Evolutionary conservation across 2,113 vertebrate genomes (phyloP).

Genomic region (Anhinga anhinga): DNA sequence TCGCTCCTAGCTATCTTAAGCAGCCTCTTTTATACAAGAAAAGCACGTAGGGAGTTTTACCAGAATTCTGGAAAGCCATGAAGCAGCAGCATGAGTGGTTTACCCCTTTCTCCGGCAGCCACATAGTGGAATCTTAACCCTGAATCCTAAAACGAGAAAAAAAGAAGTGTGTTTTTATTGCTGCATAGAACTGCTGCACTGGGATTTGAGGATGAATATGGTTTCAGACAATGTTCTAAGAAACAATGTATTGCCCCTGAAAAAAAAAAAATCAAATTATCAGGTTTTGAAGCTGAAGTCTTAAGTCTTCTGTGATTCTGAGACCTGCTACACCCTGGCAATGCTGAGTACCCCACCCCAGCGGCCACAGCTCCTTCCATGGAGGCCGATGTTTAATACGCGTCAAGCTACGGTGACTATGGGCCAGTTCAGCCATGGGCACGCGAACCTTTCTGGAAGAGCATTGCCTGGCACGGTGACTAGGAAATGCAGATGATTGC

Average conservation of each 20-base stretch:
- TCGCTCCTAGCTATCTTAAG: neutral
- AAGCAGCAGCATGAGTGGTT: conserved; percentile 94
- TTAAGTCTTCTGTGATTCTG: neutral
- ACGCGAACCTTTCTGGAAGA: neutral
- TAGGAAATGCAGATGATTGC: neutral
- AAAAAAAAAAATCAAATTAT: neutral
- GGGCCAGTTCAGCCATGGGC: neutral
- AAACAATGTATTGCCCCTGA: neutral
- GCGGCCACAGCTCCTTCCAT: neutral
- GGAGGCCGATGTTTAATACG: neutral
- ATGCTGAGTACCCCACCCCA: neutral
- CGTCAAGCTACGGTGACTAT: neutral
- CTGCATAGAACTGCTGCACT: neutral
- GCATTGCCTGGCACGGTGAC: neutral
- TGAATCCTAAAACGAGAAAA: conserved; percentile 83
- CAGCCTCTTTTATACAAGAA: neutral
- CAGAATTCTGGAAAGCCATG: conserved; percentile 99
- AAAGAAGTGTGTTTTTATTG: neutral
- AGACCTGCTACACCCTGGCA: neutral
- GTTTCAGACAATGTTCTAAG: neutral
- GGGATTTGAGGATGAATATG: neutral
- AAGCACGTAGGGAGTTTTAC: conserved; percentile 70
- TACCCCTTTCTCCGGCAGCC: conserved; percentile 93
- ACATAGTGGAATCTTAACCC: conserved; percentile 97
- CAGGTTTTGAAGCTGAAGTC: neutral